Conservation (phyloP, 2,113 vertebrate genomes). For the Leptobrachium leishanense region DNA sequence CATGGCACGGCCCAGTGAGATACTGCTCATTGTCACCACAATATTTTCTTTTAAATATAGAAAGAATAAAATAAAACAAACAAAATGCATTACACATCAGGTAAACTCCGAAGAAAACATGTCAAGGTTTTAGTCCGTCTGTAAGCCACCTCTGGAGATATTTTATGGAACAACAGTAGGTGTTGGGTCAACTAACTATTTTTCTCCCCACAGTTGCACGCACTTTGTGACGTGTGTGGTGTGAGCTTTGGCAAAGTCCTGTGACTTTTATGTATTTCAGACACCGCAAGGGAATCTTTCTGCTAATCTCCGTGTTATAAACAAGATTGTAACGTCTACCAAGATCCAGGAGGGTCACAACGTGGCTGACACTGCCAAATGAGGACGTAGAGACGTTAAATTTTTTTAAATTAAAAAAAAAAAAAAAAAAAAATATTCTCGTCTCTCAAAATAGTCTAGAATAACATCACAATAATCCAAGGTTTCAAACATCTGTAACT, state of each 20-base stretch:
- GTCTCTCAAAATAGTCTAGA: too few relatives aligned
- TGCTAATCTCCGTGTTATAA: not conserved
- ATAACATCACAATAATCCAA: too few relatives aligned
- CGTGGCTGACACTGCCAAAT: not conserved
- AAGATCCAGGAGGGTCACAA: not conserved
- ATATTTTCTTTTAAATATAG: too few relatives aligned
- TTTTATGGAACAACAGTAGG: not conserved
- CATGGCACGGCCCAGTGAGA: too few relatives aligned
- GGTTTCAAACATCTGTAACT: too few relatives aligned
- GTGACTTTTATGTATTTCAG: not conserved
- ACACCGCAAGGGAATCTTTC: not conserved
- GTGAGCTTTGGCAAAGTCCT: conserved; percentile 21
- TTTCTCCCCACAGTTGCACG: not conserved
- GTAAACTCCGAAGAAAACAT: too few relatives aligned
- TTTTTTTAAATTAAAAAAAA: too few relatives aligned
- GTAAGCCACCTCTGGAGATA: not conserved
- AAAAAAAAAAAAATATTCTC: too few relatives aligned
- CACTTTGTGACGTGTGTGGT: conserved; percentile 5
- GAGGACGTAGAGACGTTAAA: too few relatives aligned
- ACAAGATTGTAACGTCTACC: not conserved
- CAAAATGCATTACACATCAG: too few relatives aligned
- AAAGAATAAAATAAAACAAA: too few relatives aligned
- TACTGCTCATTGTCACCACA: too few relatives aligned
- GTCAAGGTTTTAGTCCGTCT: not conserved
- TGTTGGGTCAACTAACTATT: not conserved